These are phyloP conservation scores for Phortica variegata DNA, from an alignment of 1,140 invertebrate species.

Conservation along the genomic window DNA sequence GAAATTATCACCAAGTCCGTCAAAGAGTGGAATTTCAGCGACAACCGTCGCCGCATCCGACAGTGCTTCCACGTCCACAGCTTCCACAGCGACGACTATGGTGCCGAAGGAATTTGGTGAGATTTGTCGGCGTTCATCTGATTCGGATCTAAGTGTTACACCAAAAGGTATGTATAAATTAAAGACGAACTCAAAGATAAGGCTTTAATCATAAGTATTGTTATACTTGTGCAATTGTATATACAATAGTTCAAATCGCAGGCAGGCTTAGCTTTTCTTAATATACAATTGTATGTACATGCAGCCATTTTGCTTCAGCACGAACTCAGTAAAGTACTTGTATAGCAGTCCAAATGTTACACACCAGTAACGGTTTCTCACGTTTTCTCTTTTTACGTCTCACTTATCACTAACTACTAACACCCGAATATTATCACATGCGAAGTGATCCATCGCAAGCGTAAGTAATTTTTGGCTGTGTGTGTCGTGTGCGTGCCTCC, in stretches of 20 bases:
- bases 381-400: conserved; percentile 39
- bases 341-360: too few relatives aligned
- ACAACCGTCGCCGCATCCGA: conserved; percentile 29
- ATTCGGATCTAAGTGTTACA: conserved; percentile 89
- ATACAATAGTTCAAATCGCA: too few relatives aligned
- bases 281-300: too few relatives aligned
- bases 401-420: too few relatives aligned
- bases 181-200: too few relatives aligned
- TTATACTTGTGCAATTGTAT: too few relatives aligned
- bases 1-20: conserved; percentile 48
- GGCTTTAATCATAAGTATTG: too few relatives aligned
- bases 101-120: conserved; percentile 42
- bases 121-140: conserved; percentile 80
- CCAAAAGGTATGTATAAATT: conserved; percentile 84
- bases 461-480: conserved; percentile 34
- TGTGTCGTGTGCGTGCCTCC: conserved; percentile 5
- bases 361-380: too few relatives aligned
- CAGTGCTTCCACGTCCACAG: conserved; percentile 40
- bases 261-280: too few relatives aligned
- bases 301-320: too few relatives aligned
- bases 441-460: conserved; percentile 40
- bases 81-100: conserved; percentile 47
- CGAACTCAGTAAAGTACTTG: too few relatives aligned
- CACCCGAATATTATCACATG: conserved; percentile 23
- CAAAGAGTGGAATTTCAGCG: conserved; percentile 42